Evolutionary conservation across 2,888 invertebrate species (phyloP), one percentile per base, ranked within the genome.

Genomic region (Aspidiotus rigidus): DNA sequence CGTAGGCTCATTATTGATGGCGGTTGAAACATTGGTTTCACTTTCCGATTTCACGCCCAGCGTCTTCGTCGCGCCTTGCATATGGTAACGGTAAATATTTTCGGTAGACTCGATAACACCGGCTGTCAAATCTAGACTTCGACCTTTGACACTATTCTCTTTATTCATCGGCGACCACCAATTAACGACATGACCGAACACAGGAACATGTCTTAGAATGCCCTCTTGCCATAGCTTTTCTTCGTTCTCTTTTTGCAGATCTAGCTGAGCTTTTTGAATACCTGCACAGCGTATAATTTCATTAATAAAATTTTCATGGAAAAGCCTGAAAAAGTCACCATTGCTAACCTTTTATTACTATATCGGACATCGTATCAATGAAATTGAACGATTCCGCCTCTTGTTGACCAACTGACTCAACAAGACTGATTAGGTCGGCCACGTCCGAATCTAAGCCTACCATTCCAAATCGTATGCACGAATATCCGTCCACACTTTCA

Each of bases 371-470:
- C 61, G 92, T 90, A 75, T 94, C 94, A 71, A 98, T 81, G 66
- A 91, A 91, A 77, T 90, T 85, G 0, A 93, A 93, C 72, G 91
- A 93, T 74, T 95, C 94, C 77, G 98, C 97, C 0, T 96, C 91
- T 74, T 93, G 90, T 76, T 89, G 88, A 16, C 97, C 98, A 1
- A 90, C 90, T 64, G 86, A 83, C 62, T 91, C 83, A 0, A 98
- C 96, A 72, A 94, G 80, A 42, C 88, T 88, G 2, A 97, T 80
- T 62, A 98, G 79, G 76, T 97, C 95, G 42, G 90, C 89, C 0
- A 96, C 88, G 76, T 97, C 96, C 0, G 95, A 95, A 74, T 96
- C 96, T 63, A 90, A 89, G 0, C 95, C 96, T 40, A 98, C 91
- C 92, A 98, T 94, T 49, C 97, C 97, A 78, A 97, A 93, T 74